phyloP scores from a whole-genome alignment of 92 coral and sea anemone species.

The Porites lobata region DNA sequence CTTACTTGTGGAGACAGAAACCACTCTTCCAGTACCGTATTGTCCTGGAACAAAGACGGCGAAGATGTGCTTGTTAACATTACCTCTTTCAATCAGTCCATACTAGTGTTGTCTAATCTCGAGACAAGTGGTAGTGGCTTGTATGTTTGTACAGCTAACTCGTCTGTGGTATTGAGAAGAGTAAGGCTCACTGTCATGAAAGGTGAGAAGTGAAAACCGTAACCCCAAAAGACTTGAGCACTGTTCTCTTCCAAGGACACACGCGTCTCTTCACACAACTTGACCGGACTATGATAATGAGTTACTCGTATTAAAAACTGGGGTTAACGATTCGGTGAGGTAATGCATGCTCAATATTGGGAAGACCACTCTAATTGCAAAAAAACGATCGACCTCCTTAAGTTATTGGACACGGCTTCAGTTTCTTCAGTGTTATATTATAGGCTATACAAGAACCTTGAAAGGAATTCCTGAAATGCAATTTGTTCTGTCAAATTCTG shows the following conservation, averaged over 20 bases:
- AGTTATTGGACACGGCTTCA: too few relatives aligned
- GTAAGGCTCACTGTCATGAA: not conserved
- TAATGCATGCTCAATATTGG: too few relatives aligned
- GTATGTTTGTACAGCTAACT: constrained; percentile 30
- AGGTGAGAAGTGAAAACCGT: constrained; percentile 7
- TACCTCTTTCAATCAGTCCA: not conserved
- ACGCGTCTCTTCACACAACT: not conserved
- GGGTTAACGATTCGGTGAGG: too few relatives aligned
- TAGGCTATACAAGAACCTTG: too few relatives aligned
- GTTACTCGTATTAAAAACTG: too few relatives aligned
- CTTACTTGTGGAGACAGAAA: constrained; percentile 26
- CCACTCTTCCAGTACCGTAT: not conserved
- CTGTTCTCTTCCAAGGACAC: not conserved
- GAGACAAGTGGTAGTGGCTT: constrained; percentile 7
- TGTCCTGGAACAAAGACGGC: constrained; percentile 27
- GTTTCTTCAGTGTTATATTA: too few relatives aligned
- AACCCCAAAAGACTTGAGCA: too few relatives aligned
- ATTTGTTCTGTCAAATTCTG: too few relatives aligned
- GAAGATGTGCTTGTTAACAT: not conserved
- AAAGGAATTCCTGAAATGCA: too few relatives aligned
- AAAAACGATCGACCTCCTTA: too few relatives aligned
- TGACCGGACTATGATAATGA: too few relatives aligned
- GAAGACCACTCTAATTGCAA: too few relatives aligned
- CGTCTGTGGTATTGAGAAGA: not conserved
- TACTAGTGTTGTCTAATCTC: constrained; percentile 5